Percentiles rank a stretch among this genome's conserved stretches.
These are phyloP conservation scores for Lepidotrigona ventralis DNA, from an alignment of 1,140 invertebrate species.

Conservation along the genomic window DNA sequence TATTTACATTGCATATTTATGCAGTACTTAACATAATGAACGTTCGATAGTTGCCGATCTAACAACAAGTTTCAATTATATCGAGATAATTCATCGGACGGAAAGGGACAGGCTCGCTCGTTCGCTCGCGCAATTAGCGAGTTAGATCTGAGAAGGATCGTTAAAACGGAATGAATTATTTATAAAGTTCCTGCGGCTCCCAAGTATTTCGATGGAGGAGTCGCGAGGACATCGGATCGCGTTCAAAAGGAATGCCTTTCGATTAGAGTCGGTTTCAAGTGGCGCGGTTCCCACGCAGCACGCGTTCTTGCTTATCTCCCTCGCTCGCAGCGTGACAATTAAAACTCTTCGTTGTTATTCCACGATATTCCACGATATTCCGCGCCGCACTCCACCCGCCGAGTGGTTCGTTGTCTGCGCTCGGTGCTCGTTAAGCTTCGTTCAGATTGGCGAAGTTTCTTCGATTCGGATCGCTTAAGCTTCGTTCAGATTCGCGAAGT, in stretches of 20 bases:
- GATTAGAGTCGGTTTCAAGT: conserved; percentile 4
- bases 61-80: background rate
- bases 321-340: background rate
- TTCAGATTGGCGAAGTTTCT: too few species aligned
- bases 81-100: background rate
- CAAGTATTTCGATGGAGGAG: conserved; percentile 23
- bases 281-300: conserved; percentile 17
- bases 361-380: background rate
- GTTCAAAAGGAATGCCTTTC: conserved; percentile 17
- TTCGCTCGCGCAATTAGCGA: conserved; percentile 16
- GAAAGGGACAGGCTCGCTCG: background rate
- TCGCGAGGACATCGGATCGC: background rate
- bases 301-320: conserved; percentile 17
- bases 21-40: too few species aligned
- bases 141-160: conserved; percentile 23
- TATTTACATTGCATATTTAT: too few species aligned
- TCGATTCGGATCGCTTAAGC: background rate
- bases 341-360: conserved; percentile 38
- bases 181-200: conserved; percentile 43
- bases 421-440: background rate
- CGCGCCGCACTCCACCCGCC: too few species aligned
- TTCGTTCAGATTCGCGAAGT: background rate
- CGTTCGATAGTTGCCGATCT: background rate
- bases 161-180: conserved; percentile 41
- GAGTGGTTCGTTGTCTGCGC: background rate